Base-by-base conservation (phyloP, 2,113 vertebrate genomes). In the Struthidea cinerea region DNA sequence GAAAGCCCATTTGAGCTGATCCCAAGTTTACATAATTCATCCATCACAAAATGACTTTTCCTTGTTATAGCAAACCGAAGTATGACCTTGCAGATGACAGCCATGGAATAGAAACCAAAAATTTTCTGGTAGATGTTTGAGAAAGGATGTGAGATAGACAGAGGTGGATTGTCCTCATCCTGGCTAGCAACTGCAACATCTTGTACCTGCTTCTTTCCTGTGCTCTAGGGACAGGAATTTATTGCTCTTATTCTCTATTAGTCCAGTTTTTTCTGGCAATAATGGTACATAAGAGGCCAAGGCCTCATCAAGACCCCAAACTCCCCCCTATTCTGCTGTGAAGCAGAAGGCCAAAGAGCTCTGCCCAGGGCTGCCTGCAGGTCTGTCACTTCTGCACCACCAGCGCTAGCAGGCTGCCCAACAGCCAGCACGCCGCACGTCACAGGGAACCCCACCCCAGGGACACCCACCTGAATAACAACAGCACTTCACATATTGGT, bases 1-100 rank as follows among this genome's bases (percentile, higher is more conserved):
- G 30, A 94, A 94, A 56, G 63, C 49, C 69, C 71, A 71, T 91
- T 35, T 2, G 32, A 95, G 74, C 87, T 96, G 78, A 84, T 85
- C 32, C 32, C 0, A 0, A 70, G 42, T 68, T 84, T 52, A n/a
- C 52, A 33, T 18, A 39, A 49, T 61, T 87, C 1, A 28, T 90
- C 93, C 82, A 96, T 94, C 96, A 97, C 96, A 95, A 95, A 94
- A 96, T 79, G 97, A 96, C 95, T 97, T 96, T 93, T 89, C 77
- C 88, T 91, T 96, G 84, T 87, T 76, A 65, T 1, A 76, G 35
- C 70, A 91, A 83, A 87, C 50, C 0, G 0, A 91, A 80, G 78
- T 19, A 61, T 22, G 28, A 70, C n/a, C 44, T 65, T 63, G 77
- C 57, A 85, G 50, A 83, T 2, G 5, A 28, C 57, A 89, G 73